phyloP scores from a whole-genome alignment of 1,140 invertebrate genomes.

The Plectrocnemia conspersa region DNA sequence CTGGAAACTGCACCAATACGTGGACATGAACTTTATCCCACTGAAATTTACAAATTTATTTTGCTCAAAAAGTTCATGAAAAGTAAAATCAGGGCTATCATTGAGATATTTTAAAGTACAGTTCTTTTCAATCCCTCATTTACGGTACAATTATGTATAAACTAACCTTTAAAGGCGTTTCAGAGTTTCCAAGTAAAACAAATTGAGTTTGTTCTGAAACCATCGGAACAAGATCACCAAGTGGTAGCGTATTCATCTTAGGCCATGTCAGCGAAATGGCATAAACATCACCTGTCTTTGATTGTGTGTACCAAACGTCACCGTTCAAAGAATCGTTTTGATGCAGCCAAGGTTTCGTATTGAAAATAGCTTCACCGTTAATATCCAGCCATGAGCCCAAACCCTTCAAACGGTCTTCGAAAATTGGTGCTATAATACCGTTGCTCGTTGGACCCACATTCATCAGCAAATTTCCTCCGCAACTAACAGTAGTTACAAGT shows the following conservation, averaged over 20 bases:
- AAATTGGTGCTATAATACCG: slow-evolving; percentile 83
- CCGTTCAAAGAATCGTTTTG: slow-evolving; percentile 79
- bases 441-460: slow-evolving; percentile 90
- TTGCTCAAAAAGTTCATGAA: no score
- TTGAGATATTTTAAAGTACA: no score
- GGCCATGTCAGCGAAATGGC: slow-evolving; percentile 68
- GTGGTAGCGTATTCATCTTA: slow-evolving; percentile 45
- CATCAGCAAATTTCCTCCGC: slow-evolving; percentile 82
- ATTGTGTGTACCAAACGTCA: slow-evolving; percentile 78
- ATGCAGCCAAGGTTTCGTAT: slow-evolving; percentile 66
- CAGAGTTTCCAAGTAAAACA: no score
- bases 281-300: slow-evolving; percentile 51
- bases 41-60: no score
- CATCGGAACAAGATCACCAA: no score
- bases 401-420: slow-evolving; percentile 75
- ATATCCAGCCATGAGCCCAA: slow-evolving; percentile 73
- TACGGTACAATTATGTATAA: no score
- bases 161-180: no score
- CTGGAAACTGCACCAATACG: slow-evolving; percentile 36
- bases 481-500: slow-evolving; percentile 77
- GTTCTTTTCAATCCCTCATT: no score
- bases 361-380: slow-evolving; percentile 89
- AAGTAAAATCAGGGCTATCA: no score
- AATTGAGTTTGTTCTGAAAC: no score
- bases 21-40: slow-evolving; percentile 15